Percentiles rank a stretch among this genome's conserved stretches.
Evolutionary conservation across 2,888 invertebrate genomes (phyloP).

Genomic region (Aporophyla nigra): DNA sequence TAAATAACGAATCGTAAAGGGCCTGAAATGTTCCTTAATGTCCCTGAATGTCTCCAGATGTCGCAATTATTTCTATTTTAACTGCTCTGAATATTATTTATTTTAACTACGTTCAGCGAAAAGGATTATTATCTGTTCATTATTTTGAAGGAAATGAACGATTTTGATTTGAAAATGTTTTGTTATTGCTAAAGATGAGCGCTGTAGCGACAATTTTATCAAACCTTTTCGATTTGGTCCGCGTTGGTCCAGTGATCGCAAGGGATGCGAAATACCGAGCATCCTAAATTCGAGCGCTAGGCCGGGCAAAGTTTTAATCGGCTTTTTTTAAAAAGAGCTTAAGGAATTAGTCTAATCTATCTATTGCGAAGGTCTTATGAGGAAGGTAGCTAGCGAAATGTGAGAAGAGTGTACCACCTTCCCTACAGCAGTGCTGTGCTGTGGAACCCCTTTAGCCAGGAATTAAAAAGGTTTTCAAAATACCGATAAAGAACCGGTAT

Average conservation of each 20-base stretch:
- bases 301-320: neutral
- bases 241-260: neutral
- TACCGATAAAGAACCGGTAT: too few species aligned
- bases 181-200: neutral
- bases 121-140: conserved; percentile 10
- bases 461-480: too few species aligned
- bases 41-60: neutral
- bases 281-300: neutral
- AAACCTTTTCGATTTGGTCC: neutral
- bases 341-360: neutral
- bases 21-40: neutral
- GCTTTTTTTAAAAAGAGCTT: neutral
- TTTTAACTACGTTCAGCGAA: conserved; percentile 7
- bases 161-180: conserved; percentile 1
- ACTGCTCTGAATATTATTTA: conserved; percentile 24
- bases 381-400: neutral
- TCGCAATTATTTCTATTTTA: conserved; percentile 22
- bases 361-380: neutral
- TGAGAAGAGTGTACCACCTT: neutral
- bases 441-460: too few species aligned
- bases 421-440: too few species aligned
- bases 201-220: neutral
- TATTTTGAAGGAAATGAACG: conserved; percentile 14
- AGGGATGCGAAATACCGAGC: too few species aligned
- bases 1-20: neutral